Base-by-base conservation (phyloP, 2,888 invertebrate species). In the Ceramica pisi region DNA sequence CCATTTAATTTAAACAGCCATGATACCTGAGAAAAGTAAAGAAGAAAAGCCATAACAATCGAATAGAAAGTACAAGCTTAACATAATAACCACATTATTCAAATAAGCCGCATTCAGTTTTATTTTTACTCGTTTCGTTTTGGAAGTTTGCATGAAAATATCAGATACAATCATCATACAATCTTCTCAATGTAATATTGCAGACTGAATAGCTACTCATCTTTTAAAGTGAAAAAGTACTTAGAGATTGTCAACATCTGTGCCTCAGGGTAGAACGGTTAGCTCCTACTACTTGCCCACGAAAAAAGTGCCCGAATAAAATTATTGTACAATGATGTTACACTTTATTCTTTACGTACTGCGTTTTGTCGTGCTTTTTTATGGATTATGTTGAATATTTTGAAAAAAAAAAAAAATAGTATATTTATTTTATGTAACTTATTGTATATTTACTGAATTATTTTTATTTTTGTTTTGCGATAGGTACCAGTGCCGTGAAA, bases 171-270 rank as follows among this genome's bases (percentile, higher is more conserved):
- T 75, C 80, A 81, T 69, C 71, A 70, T 66, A 74, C 72, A 78
- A 75, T 75, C 80, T 82, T 69, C 71, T 62, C 61, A 65, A 71
- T 76, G 80, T 84, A 78, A 86, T 83, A 77, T 77, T 76, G 74
- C 65, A 65, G 55, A 67, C 60, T 64, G 61, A 79, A 82, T 84
- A 84, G 84, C 73, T 63, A 68, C 68, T 83, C 82, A 84, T 82
- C 70, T 84, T 83, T 82, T 82, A 78, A 85, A 88, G 82, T 76
- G 75, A 71, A 80, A 77, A 71, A 71, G 80, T 84, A 82, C 87
- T 86, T 81, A 80, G 65, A 81, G 67, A 78, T 79, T 82, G 85
- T 84, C 86, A 82, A 83, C 88, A 88, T 80, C 80, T 87, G 88
- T 59, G 84, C 59, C 76, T 60, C 61, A n/a, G 55, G 70, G 60